phyloP scores from a whole-genome alignment of 1,140 invertebrate genomes.

The Lepidurus apus region DNA sequence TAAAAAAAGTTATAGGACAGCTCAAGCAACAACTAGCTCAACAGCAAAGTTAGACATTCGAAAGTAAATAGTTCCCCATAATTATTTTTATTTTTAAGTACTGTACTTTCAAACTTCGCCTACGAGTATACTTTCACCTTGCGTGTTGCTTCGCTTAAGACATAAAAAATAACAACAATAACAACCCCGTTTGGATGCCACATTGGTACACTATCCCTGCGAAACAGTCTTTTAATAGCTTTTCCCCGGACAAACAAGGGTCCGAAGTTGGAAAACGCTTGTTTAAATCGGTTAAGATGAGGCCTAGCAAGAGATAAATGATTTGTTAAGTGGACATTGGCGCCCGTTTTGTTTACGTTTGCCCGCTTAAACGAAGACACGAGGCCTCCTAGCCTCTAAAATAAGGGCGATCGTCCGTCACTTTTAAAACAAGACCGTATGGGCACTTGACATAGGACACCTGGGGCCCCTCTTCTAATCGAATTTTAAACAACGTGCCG shows the following conservation, averaged over 20 bases:
- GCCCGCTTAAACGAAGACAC: background rate
- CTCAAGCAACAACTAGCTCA: background rate
- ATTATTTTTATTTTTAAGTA: background rate
- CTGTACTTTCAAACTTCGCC: background rate
- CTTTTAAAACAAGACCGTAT: background rate
- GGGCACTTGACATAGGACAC: slow-evolving; percentile 17
- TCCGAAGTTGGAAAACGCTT: background rate
- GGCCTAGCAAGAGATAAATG: background rate
- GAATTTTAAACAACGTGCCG: background rate
- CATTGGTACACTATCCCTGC: background rate
- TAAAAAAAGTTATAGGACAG: background rate
- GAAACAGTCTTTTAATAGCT: background rate
- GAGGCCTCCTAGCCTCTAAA: background rate
- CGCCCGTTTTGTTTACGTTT: background rate
- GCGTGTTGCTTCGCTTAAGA: background rate
- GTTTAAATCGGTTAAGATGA: background rate
- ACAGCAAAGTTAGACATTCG: background rate
- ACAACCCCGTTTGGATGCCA: too few species aligned
- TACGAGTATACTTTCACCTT: background rate
- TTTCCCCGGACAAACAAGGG: background rate
- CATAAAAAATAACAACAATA: too few species aligned
- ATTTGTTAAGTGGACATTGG: slow-evolving; percentile 9
- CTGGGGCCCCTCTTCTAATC: slow-evolving; percentile 9
- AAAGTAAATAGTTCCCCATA: background rate
- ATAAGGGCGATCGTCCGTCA: background rate